phyloP scores from a whole-genome alignment of 2,888 invertebrate species.

The Anorthoa munda region DNA sequence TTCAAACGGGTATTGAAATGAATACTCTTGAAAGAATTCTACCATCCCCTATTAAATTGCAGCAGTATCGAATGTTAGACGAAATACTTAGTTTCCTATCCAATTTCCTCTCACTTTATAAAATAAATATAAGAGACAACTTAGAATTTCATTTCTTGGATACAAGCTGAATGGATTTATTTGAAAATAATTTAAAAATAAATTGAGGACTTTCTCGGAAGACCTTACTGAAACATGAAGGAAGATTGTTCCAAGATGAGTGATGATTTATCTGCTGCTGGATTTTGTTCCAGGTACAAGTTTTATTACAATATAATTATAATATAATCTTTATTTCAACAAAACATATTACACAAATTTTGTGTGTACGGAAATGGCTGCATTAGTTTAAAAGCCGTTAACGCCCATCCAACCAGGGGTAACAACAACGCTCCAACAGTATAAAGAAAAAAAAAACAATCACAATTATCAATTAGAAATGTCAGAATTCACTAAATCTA shows the following conservation, averaged over 20 bases:
- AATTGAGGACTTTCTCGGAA: conserved; percentile 46
- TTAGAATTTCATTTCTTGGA: conserved; percentile 12
- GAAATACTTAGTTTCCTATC: conserved; percentile 22
- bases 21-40: background rate
- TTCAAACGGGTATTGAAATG: background rate
- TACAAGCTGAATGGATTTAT: conserved; percentile 20
- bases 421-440: no score
- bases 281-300: background rate
- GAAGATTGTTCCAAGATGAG: background rate
- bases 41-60: background rate
- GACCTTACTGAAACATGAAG: background rate
- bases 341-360: no score
- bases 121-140: conserved; percentile 23
- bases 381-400: no score
- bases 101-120: conserved; percentile 34
- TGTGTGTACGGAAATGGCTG: no score
- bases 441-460: no score
- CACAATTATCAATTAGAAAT: no score
- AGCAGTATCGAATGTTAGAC: background rate
- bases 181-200: conserved; percentile 45
- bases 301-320: background rate
- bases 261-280: background rate
- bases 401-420: no score
- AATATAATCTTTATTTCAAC: no score
- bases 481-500: no score